These are phyloP conservation scores for Drosophila monieri DNA, from an alignment of 2,888 invertebrate genomes.

Conservation along the genomic window DNA sequence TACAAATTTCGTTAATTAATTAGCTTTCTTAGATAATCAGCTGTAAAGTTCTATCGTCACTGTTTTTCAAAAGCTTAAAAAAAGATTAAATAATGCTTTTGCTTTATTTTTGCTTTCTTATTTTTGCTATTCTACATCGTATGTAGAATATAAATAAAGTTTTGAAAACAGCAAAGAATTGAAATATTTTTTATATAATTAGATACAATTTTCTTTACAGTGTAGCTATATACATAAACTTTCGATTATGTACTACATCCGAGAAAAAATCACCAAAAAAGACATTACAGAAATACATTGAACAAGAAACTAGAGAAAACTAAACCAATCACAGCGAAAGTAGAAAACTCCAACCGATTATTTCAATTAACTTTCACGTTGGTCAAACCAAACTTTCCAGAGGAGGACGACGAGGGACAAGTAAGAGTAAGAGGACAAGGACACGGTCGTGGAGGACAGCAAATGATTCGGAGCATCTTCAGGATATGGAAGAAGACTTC, in stretches of 20 bases:
- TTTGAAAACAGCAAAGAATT: too few relatives aligned
- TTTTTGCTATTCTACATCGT: too few relatives aligned
- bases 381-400: constrained; percentile 49
- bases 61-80: too few relatives aligned
- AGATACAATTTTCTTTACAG: too few relatives aligned
- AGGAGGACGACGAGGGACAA: constrained; percentile 18
- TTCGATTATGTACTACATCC: too few relatives aligned
- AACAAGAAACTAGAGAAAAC: constrained; percentile 45
- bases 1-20: too few relatives aligned
- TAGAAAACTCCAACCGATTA: constrained; percentile 68
- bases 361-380: constrained; percentile 71
- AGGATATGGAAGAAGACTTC: constrained; percentile 17
- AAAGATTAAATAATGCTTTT: too few relatives aligned
- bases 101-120: too few relatives aligned
- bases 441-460: background rate
- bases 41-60: too few relatives aligned
- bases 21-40: too few relatives aligned
- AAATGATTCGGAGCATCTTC: background rate
- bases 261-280: background rate
- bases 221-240: background rate
- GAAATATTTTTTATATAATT: too few relatives aligned
- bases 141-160: too few relatives aligned
- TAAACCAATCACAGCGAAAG: constrained; percentile 61
- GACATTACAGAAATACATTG: constrained; percentile 23
- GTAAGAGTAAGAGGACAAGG: constrained; percentile 30